A percentile compares a stretch with the other conserved stretches of the same genome.
Conservation (phyloP, 1,140 invertebrate genomes). For the Neelides sp. region DNA sequence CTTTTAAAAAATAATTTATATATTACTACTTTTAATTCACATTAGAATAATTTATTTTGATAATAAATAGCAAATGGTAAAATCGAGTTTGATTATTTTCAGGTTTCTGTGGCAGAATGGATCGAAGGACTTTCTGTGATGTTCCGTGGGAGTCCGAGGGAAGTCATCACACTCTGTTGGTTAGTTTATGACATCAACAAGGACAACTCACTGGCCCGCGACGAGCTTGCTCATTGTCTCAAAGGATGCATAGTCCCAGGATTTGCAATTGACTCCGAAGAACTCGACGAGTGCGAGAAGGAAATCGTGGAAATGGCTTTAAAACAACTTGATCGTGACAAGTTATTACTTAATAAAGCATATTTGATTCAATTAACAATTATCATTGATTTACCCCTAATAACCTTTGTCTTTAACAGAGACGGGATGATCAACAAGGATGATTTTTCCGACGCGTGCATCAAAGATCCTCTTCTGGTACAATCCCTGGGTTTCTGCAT, state of each 20-base stretch:
- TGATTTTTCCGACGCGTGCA: constrained; percentile 54
- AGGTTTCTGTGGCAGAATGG: constrained; percentile 21
- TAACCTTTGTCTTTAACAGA: constrained; percentile 42
- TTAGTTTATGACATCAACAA: constrained; percentile 63
- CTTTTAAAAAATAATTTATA: constrained; percentile 49
- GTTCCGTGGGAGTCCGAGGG: constrained; percentile 17
- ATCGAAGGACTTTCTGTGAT: constrained; percentile 18
- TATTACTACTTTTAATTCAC: neutral
- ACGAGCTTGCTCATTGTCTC: constrained; percentile 75
- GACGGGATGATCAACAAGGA: constrained; percentile 61
- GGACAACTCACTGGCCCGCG: constrained; percentile 68
- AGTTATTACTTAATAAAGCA: neutral
- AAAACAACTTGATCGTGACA: constrained; percentile 56
- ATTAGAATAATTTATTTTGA: neutral
- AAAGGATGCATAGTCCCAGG: constrained; percentile 36
- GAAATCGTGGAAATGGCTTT: constrained; percentile 67
- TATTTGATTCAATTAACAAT: neutral
- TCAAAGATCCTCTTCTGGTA: constrained; percentile 51
- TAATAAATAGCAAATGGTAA: neutral
- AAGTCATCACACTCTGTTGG: constrained; percentile 17
- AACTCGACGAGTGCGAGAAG: constrained; percentile 78
- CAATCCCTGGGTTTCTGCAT: constrained; percentile 66
- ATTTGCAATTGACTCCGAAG: constrained; percentile 47
- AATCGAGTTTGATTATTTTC: no score
- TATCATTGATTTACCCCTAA: neutral